Evolutionary conservation across 2,797 vertebrate species (phyloP).

Genomic region (Halcyon badia): DNA sequence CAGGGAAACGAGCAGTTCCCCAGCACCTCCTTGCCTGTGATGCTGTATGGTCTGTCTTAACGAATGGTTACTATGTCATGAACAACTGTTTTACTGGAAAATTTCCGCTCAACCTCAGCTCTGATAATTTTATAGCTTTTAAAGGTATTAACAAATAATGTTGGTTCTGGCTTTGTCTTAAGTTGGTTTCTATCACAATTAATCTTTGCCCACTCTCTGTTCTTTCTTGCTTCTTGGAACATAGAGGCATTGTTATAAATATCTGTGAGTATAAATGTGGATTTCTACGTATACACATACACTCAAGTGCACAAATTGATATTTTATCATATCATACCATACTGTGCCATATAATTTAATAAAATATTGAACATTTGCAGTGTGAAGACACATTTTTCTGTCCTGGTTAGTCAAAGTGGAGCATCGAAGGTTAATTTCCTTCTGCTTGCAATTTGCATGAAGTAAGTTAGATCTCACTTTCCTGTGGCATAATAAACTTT

Average conservation of each 20-base stretch:
- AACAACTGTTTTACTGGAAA: background rate
- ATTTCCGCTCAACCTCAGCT: background rate
- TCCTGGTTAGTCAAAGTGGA: constrained; percentile 64
- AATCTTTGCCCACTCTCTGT: background rate
- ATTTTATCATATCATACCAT: background rate
- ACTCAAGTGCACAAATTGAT: background rate
- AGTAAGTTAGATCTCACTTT: constrained; percentile 73
- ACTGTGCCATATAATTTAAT: background rate
- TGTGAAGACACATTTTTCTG: constrained; percentile 58
- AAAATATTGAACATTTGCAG: background rate
- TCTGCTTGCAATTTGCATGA: constrained; percentile 52
- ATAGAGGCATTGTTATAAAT: background rate
- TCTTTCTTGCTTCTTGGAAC: constrained; percentile 14
- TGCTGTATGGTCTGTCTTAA: background rate
- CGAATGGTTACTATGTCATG: background rate
- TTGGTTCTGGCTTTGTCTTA: constrained; percentile 10
- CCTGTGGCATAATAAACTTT: constrained; percentile 75
- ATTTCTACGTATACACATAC: background rate
- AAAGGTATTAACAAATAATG: background rate
- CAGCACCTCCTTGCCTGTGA: fast-evolving
- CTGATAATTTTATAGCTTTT: background rate
- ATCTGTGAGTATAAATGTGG: background rate
- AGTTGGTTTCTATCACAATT: background rate
- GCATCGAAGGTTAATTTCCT: constrained; percentile 55
- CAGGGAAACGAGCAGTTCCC: background rate